phyloP scores from a whole-genome alignment of 2,797 vertebrate genomes.

The Microctenopoma lineatum region DNA sequence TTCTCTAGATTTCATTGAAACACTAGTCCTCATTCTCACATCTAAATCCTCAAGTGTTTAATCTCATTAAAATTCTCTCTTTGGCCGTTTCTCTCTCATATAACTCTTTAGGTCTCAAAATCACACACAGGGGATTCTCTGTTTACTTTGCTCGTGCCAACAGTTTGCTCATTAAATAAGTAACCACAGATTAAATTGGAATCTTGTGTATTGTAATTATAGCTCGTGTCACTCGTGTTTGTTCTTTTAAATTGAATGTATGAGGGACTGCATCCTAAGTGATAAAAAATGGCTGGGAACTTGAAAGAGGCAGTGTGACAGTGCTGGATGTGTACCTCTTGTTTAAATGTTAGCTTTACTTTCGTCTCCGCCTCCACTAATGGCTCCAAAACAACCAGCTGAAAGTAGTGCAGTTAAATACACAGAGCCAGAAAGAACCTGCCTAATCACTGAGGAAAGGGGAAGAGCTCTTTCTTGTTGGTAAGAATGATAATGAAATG shows the following conservation, averaged over 20 bases:
- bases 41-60: conserved; percentile 15
- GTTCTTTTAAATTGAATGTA: conserved; percentile 41
- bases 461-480: conserved; percentile 63
- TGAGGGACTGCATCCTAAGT: conserved; percentile 7
- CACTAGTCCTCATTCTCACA: neutral
- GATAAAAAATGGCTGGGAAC: conserved; percentile 7
- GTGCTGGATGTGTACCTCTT: conserved; percentile 25
- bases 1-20: neutral
- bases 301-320: conserved; percentile 16
- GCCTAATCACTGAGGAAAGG: conserved; percentile 68
- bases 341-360: conserved; percentile 49
- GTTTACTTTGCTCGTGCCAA: conserved; percentile 35
- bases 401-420: conserved; percentile 62
- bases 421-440: conserved; percentile 54
- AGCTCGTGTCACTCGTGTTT: conserved; percentile 34
- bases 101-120: conserved; percentile 15
- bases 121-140: conserved; percentile 19
- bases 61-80: conserved; percentile 7
- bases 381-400: conserved; percentile 63
- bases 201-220: conserved; percentile 43
- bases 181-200: conserved; percentile 43
- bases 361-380: conserved; percentile 56
- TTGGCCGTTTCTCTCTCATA: neutral
- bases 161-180: conserved; percentile 53
- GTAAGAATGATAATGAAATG: conserved; percentile 73